Evolutionary conservation across 2,797 vertebrate genomes (phyloP), one percentile per base, ranked within the genome.

Genomic region (Leptatherina wallacei): DNA sequence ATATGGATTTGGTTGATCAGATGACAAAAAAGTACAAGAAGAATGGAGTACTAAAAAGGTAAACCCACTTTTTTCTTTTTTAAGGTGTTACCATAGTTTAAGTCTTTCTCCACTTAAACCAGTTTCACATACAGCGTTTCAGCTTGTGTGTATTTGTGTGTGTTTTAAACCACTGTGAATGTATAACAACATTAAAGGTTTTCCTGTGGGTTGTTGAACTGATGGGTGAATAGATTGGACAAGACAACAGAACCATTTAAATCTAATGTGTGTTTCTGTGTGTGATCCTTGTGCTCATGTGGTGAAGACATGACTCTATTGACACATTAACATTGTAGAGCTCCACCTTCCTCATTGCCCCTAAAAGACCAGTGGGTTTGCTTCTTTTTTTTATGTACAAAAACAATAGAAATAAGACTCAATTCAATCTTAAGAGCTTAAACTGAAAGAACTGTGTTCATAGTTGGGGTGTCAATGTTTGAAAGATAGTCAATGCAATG

Each of bases 221-320:
- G 96, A 97, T 97, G 95, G 95, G 92, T 89, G 89, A 91, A 88
- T 91, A 93, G 94, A 97, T 95, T 95, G 92, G 91, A 93, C 95
- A 93, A 95, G 95, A 97, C 96, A 97, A 96, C 95, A 94, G 89
- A 93, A 89, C 93, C 93, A 93, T 96, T 96, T 95, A 96, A 96
- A 96, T 78, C 56, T 8, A 72, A 12, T 35, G 38, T 67, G 52
- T 55, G 36, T 70, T 61, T 51, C 20, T 61, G 29, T 70, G 33
- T 38, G 56, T 42, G 68, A 47, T 59, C 22, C 16, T 35, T 69
- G 35, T 35, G 35, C 38, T 66, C 51, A 1, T 56, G 56, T 36
- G 60, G 55, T 24, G 22, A 61, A 56, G 57, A 65, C 55, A 42
- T 54, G 42, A 64, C 47, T 65, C 42, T 65, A 30, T 58, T 35